These are phyloP conservation scores for Cheilosia vulpina DNA, from an alignment of 2,888 invertebrate species.

Conservation along the genomic window DNA sequence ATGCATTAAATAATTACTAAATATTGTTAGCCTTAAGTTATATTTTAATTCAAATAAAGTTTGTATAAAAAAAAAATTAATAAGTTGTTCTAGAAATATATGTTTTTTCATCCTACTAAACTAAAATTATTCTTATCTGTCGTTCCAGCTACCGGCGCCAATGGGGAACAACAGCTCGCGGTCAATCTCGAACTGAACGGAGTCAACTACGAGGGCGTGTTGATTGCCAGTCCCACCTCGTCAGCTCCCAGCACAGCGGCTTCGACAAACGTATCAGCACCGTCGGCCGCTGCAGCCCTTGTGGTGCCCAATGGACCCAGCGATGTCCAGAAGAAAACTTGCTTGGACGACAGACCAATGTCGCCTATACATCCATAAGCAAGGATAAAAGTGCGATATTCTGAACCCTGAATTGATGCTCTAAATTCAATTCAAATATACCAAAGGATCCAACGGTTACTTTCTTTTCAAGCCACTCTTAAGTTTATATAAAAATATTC, in stretches of 20 bases:
- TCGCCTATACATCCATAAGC: conserved; percentile 45
- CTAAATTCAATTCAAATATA: conserved; percentile 50
- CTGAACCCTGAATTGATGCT: conserved; percentile 16
- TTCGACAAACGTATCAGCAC: conserved; percentile 31
- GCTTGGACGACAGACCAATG: conserved; percentile 38
- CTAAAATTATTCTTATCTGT: conserved; percentile 21
- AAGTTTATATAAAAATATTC: conserved; percentile 15
- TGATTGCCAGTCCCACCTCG: conserved; percentile 87
- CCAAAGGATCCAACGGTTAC: conserved; percentile 69
- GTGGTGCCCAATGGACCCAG: conserved; percentile 50
- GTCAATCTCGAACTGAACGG: conserved; percentile 99
- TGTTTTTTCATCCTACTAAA: not conserved
- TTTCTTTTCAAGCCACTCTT: conserved; percentile 56
- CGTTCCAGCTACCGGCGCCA: conserved; percentile 90
- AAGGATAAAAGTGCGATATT: not conserved
- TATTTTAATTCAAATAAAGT: no score
- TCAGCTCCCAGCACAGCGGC: conserved; percentile 9
- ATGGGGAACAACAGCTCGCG: conserved; percentile 94
- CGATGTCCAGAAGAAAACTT: conserved; percentile 50
- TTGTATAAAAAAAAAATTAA: no score
- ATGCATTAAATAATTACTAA: no score
- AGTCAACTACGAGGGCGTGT: conserved; percentile 96
- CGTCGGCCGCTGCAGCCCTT: conserved; percentile 33
- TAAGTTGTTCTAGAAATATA: not conserved
- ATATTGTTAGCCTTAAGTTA: no score